Evolutionary conservation across 2,113 vertebrate species (phyloP).

Genomic region (Opisthocomus hoazin): DNA sequence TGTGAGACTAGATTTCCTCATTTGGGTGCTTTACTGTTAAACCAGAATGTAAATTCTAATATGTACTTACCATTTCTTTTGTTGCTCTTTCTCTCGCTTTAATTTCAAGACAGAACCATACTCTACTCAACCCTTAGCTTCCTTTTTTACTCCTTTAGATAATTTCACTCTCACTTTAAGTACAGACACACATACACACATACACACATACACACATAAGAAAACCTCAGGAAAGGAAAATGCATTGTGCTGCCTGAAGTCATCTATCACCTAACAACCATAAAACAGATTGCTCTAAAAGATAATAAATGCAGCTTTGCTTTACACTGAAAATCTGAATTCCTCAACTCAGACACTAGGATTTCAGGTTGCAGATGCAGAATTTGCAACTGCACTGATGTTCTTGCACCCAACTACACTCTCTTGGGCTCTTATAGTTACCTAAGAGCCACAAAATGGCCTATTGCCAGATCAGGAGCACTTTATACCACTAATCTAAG

Average conservation of each 20-base stretch:
- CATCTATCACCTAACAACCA: neutral
- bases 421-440: neutral
- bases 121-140: neutral
- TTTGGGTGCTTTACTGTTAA: conserved; percentile 9
- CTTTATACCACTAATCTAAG: neutral
- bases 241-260: neutral
- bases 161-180: neutral
- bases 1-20: neutral
- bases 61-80: conserved; percentile 22
- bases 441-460: neutral
- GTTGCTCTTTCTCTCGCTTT: neutral
- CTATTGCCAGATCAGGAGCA: neutral
- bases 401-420: neutral
- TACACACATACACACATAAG: neutral
- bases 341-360: neutral
- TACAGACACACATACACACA: neutral
- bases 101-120: neutral
- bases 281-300: neutral
- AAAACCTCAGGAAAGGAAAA: neutral
- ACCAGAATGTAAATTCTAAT: neutral
- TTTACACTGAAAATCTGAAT: neutral
- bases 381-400: neutral
- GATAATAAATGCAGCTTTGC: conserved; percentile 13
- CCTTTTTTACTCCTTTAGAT: neutral
- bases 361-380: neutral